Conservation (phyloP, 2,888 invertebrate species). For the Autographa pulchrina region DNA sequence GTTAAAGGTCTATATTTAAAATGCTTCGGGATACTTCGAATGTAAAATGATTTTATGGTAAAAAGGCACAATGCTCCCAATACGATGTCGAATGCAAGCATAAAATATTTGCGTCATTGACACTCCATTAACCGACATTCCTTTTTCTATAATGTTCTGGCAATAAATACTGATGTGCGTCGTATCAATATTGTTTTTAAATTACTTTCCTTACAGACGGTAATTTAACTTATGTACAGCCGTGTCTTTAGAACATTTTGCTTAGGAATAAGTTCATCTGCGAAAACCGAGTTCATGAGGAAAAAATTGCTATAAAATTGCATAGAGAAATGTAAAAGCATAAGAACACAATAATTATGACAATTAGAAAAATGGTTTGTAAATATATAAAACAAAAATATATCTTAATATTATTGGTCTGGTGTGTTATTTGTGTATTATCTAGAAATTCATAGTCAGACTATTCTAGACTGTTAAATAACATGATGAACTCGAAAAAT, state of each 20-base stretch:
- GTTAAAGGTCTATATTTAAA: conserved; percentile 51
- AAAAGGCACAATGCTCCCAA: conserved; percentile 30
- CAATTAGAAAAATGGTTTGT: too few species aligned
- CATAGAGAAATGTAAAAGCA: too few species aligned
- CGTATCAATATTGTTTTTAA: conserved; percentile 48
- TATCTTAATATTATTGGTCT: too few species aligned
- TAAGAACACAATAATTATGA: too few species aligned
- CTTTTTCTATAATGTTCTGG: conserved; percentile 44
- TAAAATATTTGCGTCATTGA: conserved; percentile 59
- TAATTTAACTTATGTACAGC: conserved; percentile 37
- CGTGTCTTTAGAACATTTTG: conserved; percentile 24
- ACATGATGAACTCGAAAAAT: not conserved
- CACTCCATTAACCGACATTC: conserved; percentile 55
- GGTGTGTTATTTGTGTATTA: too few species aligned
- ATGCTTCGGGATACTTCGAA: conserved; percentile 33
- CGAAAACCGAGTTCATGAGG: too few species aligned
- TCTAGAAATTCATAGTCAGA: too few species aligned
- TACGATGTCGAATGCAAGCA: conserved; percentile 33
- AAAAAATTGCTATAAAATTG: too few species aligned
- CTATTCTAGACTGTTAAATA: too few species aligned
- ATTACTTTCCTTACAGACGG: conserved; percentile 33
- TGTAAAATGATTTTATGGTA: conserved; percentile 56
- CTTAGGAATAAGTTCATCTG: too few species aligned
- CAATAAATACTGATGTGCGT: conserved; percentile 53
- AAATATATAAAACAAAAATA: too few species aligned